Base-by-base conservation (phyloP, 2,113 vertebrate species). In the Lates calcarifer region DNA sequence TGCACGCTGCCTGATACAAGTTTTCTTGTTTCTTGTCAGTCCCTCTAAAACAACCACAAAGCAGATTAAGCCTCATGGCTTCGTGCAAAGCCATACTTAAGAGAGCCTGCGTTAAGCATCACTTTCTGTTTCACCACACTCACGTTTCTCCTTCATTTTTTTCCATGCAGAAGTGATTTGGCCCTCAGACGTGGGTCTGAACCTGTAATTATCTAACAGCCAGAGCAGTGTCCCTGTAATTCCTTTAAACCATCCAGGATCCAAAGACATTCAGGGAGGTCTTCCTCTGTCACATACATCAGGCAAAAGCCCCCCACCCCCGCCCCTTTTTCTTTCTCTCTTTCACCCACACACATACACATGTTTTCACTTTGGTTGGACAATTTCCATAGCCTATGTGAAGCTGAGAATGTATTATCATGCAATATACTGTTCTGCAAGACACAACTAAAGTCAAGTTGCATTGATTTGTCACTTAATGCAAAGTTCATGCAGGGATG, bases 151-250 rank as follows among this genome's bases (percentile, higher is more conserved):
- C 67, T 64, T 49, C 15, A 14, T 82, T 87, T 89, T 74, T 73
- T 84, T 84, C 75, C 89, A 84, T 56, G 75, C 78, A 80, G 57
- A 71, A 89, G 81, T 83, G 56, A 87, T 87, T 87, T 88, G 55
- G 35, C 17, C 80, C 61, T 83, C 77, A 84, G 77, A 86, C 73
- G 41, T 65, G 57, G 56, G 24, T 31, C 78, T 77, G 37, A 90
- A 87, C 79, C 84, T 85, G 75, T 81, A 87, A 90, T 92, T 91
- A 92, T 84, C 75, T 13, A 71, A 74, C 79, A 83, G 74, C 58
- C 82, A 62, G 65, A 86, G 66, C 75, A 75, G 66, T 74, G 85
- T 84, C 86, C 87, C 84, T 90, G 76, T 91, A 83, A 91, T 90
- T 84, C 81, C 70, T 83, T 70, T 26, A 82, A 84, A 79, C 81